phyloP scores from a whole-genome alignment of 2,888 invertebrate genomes.

The Neoscelio sp. region DNA sequence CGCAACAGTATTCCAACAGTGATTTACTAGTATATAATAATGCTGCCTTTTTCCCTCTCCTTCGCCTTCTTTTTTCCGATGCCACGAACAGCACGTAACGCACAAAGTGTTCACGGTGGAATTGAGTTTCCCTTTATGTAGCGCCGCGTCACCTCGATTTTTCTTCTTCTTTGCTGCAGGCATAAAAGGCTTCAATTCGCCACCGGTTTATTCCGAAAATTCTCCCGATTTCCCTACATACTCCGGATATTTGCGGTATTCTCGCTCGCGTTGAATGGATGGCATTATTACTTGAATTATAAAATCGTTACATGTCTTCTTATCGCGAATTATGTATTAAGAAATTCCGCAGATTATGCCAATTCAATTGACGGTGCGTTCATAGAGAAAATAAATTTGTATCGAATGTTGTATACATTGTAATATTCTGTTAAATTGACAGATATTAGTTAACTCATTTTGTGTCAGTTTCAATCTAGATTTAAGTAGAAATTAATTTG shows the following conservation, averaged over 20 bases:
- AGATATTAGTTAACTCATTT: too few relatives aligned
- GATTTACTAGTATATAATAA: conserved; percentile 56
- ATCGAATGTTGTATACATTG: conserved; percentile 26
- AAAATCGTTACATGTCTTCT: conserved; percentile 52
- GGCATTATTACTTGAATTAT: conserved; percentile 49
- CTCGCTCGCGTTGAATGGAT: conserved; percentile 4
- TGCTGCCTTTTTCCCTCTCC: background rate
- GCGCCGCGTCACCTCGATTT: conserved; percentile 55
- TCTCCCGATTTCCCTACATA: conserved; percentile 48
- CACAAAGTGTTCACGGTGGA: conserved; percentile 59
- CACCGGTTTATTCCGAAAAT: conserved; percentile 55
- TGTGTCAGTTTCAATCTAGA: too few relatives aligned
- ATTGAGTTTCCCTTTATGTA: conserved; percentile 65
- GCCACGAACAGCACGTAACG: conserved; percentile 56
- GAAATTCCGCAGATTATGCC: conserved; percentile 3
- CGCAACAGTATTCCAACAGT: conserved; percentile 16
- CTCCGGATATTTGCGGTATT: conserved; percentile 56
- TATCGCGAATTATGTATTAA: conserved; percentile 42
- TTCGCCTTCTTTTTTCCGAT: conserved; percentile 23
- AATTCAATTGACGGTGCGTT: conserved; percentile 20
- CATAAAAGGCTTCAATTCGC: conserved; percentile 62
- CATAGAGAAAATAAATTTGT: conserved; percentile 29
- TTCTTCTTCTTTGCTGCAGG: conserved; percentile 47
- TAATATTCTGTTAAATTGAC: conserved; percentile 33
- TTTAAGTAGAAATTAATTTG: too few relatives aligned